Percentiles rank a stretch among this genome's conserved stretches.
phyloP scores from a whole-genome alignment of 2,888 invertebrate species.

The Zaprionus bogoriensis region DNA sequence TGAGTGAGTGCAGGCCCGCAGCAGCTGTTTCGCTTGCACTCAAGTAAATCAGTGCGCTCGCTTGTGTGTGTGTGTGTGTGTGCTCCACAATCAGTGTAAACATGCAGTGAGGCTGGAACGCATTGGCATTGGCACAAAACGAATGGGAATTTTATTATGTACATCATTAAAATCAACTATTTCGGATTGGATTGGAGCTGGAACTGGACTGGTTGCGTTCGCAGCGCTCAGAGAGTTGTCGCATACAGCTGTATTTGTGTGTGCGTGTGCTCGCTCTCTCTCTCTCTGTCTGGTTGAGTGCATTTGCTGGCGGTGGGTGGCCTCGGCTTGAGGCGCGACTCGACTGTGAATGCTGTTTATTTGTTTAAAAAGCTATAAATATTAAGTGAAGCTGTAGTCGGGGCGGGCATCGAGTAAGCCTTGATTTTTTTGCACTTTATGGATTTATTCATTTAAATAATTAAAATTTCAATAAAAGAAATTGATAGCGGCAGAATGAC shows the following conservation, averaged over 20 bases:
- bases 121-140: conserved; percentile 81
- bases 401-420: conserved; percentile 30
- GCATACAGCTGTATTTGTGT: conserved; percentile 5
- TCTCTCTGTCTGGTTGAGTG: conserved; percentile 58
- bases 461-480: conserved; percentile 46
- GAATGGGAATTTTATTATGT: conserved; percentile 83
- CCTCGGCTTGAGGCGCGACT: conserved; percentile 41
- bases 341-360: conserved; percentile 77
- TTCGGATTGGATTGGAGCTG: conserved; percentile 78
- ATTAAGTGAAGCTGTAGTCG: conserved; percentile 69
- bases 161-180: conserved; percentile 82
- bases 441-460: conserved; percentile 59
- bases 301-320: conserved; percentile 64
- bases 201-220: conserved; percentile 56
- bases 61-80: conserved; percentile 17
- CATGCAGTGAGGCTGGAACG: conserved; percentile 70
- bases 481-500: neutral
- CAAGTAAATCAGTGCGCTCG: conserved; percentile 60
- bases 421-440: conserved; percentile 15
- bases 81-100: conserved; percentile 72
- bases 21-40: conserved; percentile 36
- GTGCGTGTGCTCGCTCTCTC: conserved; percentile 1
- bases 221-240: conserved; percentile 22
- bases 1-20: neutral
- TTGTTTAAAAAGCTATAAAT: conserved; percentile 82